Conservation (phyloP, 1,140 invertebrate genomes). For the Temnothorax curvispinosus region DNA sequence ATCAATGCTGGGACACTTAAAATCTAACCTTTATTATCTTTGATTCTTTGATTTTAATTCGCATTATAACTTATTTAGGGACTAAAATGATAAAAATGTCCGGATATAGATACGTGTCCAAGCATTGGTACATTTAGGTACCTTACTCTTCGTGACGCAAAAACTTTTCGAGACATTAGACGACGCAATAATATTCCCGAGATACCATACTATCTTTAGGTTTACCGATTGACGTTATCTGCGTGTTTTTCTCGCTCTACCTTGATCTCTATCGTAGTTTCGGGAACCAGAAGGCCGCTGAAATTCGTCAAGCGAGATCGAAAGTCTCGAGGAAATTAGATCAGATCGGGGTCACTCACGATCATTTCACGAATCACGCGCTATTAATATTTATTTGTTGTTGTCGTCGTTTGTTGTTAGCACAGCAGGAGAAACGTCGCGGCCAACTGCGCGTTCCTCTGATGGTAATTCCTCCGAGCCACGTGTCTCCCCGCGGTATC, state of each 20-base stretch:
- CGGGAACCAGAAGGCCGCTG: too few relatives aligned
- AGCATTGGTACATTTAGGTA: too few relatives aligned
- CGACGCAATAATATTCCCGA: not conserved
- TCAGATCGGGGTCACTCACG: not conserved
- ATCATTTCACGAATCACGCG: not conserved
- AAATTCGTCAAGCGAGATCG: not conserved
- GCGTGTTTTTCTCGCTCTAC: not conserved
- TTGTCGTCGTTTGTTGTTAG: not conserved
- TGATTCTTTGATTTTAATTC: too few relatives aligned
- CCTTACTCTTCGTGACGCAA: not conserved
- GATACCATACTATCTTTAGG: not conserved
- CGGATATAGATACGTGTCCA: too few relatives aligned
- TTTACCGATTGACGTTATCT: not conserved
- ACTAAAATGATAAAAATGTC: too few relatives aligned
- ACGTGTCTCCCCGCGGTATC: not conserved
- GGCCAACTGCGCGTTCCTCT: slow-evolving; percentile 38
- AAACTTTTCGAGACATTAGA: not conserved
- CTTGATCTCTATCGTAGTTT: not conserved
- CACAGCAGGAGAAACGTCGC: not conserved
- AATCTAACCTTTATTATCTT: too few relatives aligned
- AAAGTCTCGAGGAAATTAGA: not conserved
- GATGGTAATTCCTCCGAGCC: slow-evolving; percentile 2
- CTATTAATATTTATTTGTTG: slow-evolving; percentile 20
- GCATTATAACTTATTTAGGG: too few relatives aligned
- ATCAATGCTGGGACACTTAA: too few relatives aligned